Evolutionary conservation across 2,888 invertebrate genomes (phyloP).

Genomic region (Tyria jacobaeae): DNA sequence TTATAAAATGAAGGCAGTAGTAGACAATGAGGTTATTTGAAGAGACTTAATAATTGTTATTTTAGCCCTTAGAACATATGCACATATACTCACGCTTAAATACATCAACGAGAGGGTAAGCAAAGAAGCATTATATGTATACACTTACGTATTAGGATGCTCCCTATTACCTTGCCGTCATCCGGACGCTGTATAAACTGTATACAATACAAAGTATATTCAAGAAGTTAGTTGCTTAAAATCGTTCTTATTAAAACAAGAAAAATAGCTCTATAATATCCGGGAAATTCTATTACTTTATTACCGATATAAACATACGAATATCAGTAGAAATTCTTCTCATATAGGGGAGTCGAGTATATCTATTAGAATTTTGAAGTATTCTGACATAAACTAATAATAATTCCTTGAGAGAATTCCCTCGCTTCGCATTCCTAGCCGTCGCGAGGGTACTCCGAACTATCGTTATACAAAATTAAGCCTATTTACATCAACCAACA

Average conservation of each 20-base stretch:
- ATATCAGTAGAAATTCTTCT: conserved; percentile 12
- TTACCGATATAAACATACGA: neutral
- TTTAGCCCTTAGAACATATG: no score
- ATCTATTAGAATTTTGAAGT: conserved; percentile 18
- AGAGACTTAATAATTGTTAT: no score
- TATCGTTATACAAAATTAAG: conserved; percentile 31
- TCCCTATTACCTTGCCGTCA: no score
- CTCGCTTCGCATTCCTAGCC: conserved; percentile 36
- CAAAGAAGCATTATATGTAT: no score
- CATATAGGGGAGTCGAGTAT: conserved; percentile 3
- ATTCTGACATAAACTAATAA: conserved; percentile 31
- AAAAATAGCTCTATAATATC: neutral
- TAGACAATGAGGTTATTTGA: no score
- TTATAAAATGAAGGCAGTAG: no score
- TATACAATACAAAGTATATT: no score
- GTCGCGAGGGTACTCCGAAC: conserved; percentile 23
- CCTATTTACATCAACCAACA: conserved; percentile 14
- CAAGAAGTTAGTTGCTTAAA: no score
- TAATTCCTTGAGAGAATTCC: conserved; percentile 34
- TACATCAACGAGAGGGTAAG: no score
- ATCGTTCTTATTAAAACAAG: neutral
- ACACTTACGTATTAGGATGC: no score
- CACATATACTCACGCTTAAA: no score
- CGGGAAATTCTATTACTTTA: neutral
- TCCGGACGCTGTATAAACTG: no score